Evolutionary conservation across 2,888 invertebrate species (phyloP), one percentile per base, ranked within the genome.

Genomic region (Holacanthella duospinosa): DNA sequence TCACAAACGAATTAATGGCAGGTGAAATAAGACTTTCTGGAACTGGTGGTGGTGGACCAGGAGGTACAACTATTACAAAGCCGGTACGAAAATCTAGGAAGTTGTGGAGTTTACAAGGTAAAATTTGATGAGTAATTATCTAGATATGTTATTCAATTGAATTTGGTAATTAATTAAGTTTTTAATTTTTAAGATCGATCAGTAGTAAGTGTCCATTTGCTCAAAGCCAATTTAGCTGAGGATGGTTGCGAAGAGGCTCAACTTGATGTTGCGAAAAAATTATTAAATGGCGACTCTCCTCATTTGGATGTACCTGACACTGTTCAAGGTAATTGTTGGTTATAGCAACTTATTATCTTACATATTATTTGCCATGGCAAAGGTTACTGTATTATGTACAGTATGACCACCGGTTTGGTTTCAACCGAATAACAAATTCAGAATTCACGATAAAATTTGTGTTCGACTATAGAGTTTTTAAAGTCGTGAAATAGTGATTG

Each of bases 231-330:
- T 63, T 67, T 92, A 68, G 92, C 92, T 0, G 88, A 89, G 74
- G 91, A 91, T 78, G 92, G 92, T 9, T 91, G 90, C 77, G 87
- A 89, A 0, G 91, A 91, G 75, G 89, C 90, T 12, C 93, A 93
- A 78, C 88, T 90, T 66, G 87, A 89, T 61, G 79, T 92, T 64
- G 93, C 91, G 2, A 89, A 89, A 75, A 86, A 89, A 74, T 79
- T 93, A 44, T 79, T 93, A 71, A 82, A 83, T 48, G 54, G 58
- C 9, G 66, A 65, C 29, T 59, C 64, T 60, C n/a, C n/a, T n/a
- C 9, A 36, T 6, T 6, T 36, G 9, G 61, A 44, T 29, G 48
- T 36, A n/a, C 26, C 63, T 24, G 66, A 66, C 53, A 55, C 26
- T 24, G 44, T 53, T 3, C 55, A 63, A 60, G 63, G 69, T 69